Evolutionary conservation across 2,113 vertebrate species (phyloP).

Genomic region (Gadus macrocephalus): DNA sequence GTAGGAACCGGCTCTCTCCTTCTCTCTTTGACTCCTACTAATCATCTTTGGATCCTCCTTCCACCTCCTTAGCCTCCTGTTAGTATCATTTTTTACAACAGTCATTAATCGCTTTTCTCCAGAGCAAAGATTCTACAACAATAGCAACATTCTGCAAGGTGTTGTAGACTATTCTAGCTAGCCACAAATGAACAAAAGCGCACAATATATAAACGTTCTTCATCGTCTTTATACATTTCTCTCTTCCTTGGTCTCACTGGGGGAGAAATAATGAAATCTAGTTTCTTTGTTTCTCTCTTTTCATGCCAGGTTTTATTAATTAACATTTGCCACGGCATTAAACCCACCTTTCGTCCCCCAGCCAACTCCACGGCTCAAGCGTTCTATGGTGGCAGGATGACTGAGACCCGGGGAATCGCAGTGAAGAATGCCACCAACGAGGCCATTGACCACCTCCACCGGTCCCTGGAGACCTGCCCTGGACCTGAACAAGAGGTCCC

Average conservation of each 20-base stretch:
- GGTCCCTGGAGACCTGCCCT: slow-evolving; percentile 84
- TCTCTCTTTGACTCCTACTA: not conserved
- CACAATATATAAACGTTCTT: too few relatives aligned
- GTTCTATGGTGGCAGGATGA: slow-evolving; percentile 76
- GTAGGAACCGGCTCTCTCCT: slow-evolving; percentile 48
- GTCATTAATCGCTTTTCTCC: not conserved
- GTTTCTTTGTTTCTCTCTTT: too few relatives aligned
- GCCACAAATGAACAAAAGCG: too few relatives aligned
- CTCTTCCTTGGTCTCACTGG: too few relatives aligned
- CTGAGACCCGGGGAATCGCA: slow-evolving; percentile 61
- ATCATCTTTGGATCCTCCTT: not conserved
- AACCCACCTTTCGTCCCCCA: slow-evolving; percentile 19
- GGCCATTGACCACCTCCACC: slow-evolving; percentile 84
- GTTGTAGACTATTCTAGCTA: too few relatives aligned
- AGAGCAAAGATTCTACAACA: too few relatives aligned
- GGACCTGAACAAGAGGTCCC: slow-evolving; percentile 59
- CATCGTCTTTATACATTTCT: too few relatives aligned
- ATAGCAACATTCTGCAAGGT: too few relatives aligned
- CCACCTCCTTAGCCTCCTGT: too few relatives aligned
- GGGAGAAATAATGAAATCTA: too few relatives aligned
- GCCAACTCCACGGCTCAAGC: slow-evolving; percentile 49
- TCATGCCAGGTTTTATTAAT: too few relatives aligned
- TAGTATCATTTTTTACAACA: not conserved
- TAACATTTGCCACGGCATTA: too few relatives aligned
- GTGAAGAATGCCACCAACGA: slow-evolving; percentile 78